Conservation (phyloP, 30 jellyfish, hydroid and myxozoan genomes). For the Aurelia sp. region DNA sequence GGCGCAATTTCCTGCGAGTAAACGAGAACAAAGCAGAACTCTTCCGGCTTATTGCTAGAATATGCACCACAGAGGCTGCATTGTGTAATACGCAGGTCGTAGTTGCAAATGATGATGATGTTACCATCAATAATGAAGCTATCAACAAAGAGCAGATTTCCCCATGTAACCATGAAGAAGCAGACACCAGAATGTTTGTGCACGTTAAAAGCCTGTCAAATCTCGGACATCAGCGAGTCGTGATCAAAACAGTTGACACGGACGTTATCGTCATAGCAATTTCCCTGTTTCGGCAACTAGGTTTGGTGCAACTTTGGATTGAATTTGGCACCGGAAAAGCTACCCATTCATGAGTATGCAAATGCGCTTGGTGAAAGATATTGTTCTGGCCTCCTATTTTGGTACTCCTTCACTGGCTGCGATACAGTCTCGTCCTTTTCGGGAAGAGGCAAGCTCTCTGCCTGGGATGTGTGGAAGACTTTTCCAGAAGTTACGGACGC, state of each 20-base stretch:
- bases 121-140: neutral
- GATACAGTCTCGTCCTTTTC: constrained; percentile 60
- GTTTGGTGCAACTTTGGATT: constrained; percentile 46
- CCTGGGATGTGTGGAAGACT: constrained; percentile 67
- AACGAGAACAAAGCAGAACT: constrained; percentile 47
- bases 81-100: constrained; percentile 20
- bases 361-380: constrained; percentile 50
- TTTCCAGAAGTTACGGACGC: constrained; percentile 55
- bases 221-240: constrained; percentile 44
- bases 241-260: constrained; percentile 38
- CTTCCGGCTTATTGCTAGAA: constrained; percentile 31
- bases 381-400: constrained; percentile 44
- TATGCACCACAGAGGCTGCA: constrained; percentile 7
- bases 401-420: constrained; percentile 55
- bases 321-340: constrained; percentile 58
- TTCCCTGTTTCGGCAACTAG: constrained; percentile 25
- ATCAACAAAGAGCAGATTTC: constrained; percentile 25
- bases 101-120: constrained; percentile 33
- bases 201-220: constrained; percentile 42
- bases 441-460: constrained; percentile 59
- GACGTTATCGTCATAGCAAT: constrained; percentile 51
- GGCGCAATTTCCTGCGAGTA: constrained; percentile 53
- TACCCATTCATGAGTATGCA: constrained; percentile 52
- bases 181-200: constrained; percentile 59
- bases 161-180: constrained; percentile 64